Conservation (phyloP, 1,140 invertebrate species). For the Pachypeltis micranthus region DNA sequence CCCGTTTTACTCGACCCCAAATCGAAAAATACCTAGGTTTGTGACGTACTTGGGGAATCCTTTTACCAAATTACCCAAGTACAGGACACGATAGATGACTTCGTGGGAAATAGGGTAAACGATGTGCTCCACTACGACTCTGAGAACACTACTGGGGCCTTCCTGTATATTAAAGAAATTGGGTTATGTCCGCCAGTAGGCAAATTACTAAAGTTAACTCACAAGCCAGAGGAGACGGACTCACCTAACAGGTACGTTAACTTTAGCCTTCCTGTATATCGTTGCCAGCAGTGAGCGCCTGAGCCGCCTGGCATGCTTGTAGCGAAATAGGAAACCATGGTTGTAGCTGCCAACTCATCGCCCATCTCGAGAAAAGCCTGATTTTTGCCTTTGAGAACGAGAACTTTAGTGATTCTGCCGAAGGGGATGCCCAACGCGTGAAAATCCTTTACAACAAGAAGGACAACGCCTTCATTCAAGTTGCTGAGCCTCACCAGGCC, state of each 20-base stretch:
- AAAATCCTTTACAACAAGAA: slow-evolving; percentile 99
- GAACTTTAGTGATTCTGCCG: too few species aligned
- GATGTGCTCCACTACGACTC: slow-evolving; percentile 97
- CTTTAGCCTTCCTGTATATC: too few species aligned
- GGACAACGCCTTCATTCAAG: slow-evolving; percentile 96
- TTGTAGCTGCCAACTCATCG: slow-evolving; percentile 76
- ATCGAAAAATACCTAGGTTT: too few species aligned
- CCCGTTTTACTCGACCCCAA: too few species aligned
- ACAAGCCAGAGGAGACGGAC: too few species aligned
- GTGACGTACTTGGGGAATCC: too few species aligned
- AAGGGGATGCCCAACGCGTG: slow-evolving; percentile 97
- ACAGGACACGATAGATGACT: slow-evolving; percentile 85
- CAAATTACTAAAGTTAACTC: too few species aligned
- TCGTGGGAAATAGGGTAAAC: slow-evolving; percentile 96
- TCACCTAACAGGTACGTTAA: too few species aligned
- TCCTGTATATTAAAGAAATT: too few species aligned
- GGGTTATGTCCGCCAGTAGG: too few species aligned
- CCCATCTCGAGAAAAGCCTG: slow-evolving; percentile 97
- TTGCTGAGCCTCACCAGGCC: slow-evolving; percentile 95
- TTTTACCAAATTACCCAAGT: too few species aligned
- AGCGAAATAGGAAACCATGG: slow-evolving; percentile 92
- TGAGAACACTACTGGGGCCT: slow-evolving; percentile 89
- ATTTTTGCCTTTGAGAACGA: too few species aligned
- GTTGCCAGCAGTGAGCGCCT: slow-evolving; percentile 68
- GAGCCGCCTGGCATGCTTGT: slow-evolving; percentile 75